phyloP scores from a whole-genome alignment of 2,888 invertebrate genomes.

The Loripinus fragilis region DNA sequence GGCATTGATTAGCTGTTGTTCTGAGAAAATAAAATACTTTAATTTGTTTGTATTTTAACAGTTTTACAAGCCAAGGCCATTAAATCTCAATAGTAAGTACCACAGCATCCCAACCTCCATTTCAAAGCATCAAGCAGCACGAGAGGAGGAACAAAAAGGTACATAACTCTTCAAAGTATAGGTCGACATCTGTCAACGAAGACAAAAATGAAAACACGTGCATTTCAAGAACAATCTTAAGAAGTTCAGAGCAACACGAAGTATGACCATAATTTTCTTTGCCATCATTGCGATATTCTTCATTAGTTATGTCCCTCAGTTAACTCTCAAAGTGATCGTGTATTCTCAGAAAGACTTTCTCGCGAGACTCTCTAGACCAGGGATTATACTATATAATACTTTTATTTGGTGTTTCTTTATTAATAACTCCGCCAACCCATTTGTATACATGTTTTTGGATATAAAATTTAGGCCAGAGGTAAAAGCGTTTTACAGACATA shows the following conservation, averaged over 20 bases:
- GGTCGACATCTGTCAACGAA: too few species aligned
- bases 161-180: not conserved
- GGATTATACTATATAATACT: not conserved
- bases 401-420: not conserved
- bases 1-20: too few species aligned
- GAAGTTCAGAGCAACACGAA: not conserved
- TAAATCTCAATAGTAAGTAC: not conserved
- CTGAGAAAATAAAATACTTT: too few species aligned
- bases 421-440: not conserved
- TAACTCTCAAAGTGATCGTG: not conserved
- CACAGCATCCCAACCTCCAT: not conserved
- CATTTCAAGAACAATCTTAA: not conserved
- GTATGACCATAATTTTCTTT: not conserved
- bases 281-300: not conserved
- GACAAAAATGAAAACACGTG: too few species aligned
- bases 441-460: conserved; percentile 54
- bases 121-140: not conserved
- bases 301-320: not conserved
- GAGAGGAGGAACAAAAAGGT: not conserved
- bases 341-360: not conserved
- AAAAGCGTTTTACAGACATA: too few species aligned
- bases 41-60: too few species aligned
- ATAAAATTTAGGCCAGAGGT: too few species aligned
- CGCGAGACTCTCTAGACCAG: not conserved
- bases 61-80: too few species aligned